A percentile compares a stretch with the other conserved stretches of the same genome.
Conservation (phyloP, 2,888 invertebrate species). For the Idaea straminata region DNA sequence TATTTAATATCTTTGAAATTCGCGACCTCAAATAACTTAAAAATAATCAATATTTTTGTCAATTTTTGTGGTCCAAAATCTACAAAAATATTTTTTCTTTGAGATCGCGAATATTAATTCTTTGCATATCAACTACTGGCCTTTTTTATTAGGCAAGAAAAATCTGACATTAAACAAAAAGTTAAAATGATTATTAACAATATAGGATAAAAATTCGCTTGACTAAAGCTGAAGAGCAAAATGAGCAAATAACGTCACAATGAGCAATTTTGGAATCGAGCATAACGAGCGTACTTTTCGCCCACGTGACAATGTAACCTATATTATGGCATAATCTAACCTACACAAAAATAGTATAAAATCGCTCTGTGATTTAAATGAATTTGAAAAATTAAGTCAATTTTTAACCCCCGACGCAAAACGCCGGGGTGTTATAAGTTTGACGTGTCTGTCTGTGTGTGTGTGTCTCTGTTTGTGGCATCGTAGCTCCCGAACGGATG, state of each 20-base stretch:
- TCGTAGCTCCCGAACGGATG: too few relatives aligned
- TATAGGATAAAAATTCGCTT: neutral
- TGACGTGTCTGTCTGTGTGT: too few relatives aligned
- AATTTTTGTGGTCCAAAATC: neutral
- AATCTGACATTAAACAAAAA: slow-evolving; percentile 2
- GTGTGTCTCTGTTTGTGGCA: too few relatives aligned
- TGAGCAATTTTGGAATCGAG: neutral
- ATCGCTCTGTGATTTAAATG: neutral
- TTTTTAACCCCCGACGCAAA: too few relatives aligned
- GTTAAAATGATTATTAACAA: neutral
- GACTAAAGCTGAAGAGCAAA: neutral
- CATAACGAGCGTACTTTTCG: neutral
- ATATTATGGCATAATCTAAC: neutral
- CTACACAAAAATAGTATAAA: neutral
- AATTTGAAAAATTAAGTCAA: neutral
- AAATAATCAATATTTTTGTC: neutral
- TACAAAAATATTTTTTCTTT: neutral
- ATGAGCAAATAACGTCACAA: neutral
- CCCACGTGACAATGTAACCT: neutral
- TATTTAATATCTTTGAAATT: neutral
- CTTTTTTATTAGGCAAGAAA: slow-evolving; percentile 5
- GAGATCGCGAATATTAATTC: neutral
- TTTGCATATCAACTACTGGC: neutral
- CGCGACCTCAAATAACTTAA: neutral
- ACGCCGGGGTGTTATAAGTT: too few relatives aligned